These are phyloP conservation scores for Acinonyx jubatus DNA, from an alignment of 2,113 vertebrate genomes.

Conservation along the genomic window DNA sequence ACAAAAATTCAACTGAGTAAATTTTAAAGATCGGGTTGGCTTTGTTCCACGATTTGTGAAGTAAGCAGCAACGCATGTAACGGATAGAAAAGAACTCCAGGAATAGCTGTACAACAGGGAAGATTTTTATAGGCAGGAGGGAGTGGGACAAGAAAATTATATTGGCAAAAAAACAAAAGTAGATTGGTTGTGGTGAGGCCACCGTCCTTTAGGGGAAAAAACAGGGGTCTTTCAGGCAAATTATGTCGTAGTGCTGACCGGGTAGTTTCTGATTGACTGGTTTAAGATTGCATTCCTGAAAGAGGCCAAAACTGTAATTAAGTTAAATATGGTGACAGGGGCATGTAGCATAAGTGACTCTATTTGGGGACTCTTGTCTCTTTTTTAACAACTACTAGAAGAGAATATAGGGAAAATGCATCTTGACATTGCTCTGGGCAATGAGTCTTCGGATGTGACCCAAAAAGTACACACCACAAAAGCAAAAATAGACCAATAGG, in stretches of 20 bases:
- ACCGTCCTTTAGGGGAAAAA: not conserved
- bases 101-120: not conserved
- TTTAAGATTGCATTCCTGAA: not conserved
- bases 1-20: not conserved
- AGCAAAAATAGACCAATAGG: not conserved
- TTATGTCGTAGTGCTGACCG: not conserved
- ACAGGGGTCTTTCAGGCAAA: not conserved
- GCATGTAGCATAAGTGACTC: not conserved
- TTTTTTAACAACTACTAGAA: not conserved
- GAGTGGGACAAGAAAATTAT: not conserved
- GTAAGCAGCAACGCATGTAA: not conserved
- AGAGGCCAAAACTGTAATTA: not conserved
- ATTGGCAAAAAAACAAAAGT: not conserved
- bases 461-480: not conserved
- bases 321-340: not conserved
- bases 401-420: not conserved
- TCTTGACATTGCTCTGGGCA: not conserved
- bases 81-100: not conserved
- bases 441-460: not conserved
- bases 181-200: not conserved
- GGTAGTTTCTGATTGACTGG: not conserved
- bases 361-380: not conserved
- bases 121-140: not conserved
- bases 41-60: not conserved
- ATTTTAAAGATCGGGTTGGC: not conserved